Percentiles rank a stretch among this genome's conserved stretches.
Evolutionary conservation across 2,113 vertebrate species (phyloP).

Genomic region (Cranoglanis bouderius): DNA sequence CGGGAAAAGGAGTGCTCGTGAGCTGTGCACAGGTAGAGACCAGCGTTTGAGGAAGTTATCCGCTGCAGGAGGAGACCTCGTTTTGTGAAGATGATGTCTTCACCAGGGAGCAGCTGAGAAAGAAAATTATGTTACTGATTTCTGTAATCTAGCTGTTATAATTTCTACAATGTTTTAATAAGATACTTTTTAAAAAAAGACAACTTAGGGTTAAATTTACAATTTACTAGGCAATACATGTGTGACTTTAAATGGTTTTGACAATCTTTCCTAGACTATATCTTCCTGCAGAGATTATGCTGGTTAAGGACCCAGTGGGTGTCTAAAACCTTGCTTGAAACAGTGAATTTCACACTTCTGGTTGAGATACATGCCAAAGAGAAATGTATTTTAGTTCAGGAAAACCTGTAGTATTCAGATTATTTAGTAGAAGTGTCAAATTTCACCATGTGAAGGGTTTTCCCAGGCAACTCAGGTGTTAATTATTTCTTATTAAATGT

Average conservation of each 20-base stretch:
- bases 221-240: neutral
- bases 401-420: neutral
- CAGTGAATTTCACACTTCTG: neutral
- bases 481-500: neutral
- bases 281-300: no score
- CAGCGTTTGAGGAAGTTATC: slow-evolving; percentile 66
- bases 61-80: slow-evolving; percentile 79
- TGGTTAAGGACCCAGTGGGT: no score
- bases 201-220: neutral
- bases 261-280: neutral
- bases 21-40: slow-evolving; percentile 75
- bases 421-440: neutral
- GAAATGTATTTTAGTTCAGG: neutral
- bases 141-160: neutral
- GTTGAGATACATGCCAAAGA: neutral
- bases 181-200: neutral
- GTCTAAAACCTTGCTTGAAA: no score
- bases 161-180: neutral
- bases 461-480: neutral
- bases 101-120: slow-evolving; percentile 61
- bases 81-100: slow-evolving; percentile 63
- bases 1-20: slow-evolving; percentile 74
- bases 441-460: neutral
- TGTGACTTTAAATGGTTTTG: neutral
- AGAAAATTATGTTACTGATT: neutral